phyloP scores from a whole-genome alignment of 2,888 invertebrate species.

The Nomada hirtipes region DNA sequence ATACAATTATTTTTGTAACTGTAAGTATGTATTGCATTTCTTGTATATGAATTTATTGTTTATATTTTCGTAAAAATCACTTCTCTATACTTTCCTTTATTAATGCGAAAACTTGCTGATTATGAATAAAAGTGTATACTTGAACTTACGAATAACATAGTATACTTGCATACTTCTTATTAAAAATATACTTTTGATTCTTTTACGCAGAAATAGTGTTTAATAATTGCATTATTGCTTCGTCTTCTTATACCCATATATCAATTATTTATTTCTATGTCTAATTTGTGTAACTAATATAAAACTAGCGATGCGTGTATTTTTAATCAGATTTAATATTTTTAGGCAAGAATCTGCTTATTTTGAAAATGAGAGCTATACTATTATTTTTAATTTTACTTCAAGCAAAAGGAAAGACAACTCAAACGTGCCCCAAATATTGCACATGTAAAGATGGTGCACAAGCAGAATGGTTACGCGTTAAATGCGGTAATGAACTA shows the following conservation, averaged over 20 bases:
- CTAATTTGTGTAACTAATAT: neutral
- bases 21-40: slow-evolving; percentile 51
- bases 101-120: neutral
- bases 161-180: neutral
- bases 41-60: slow-evolving; percentile 14
- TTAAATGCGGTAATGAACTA: slow-evolving; percentile 88
- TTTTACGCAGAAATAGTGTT: neutral
- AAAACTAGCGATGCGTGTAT: neutral
- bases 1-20: slow-evolving; percentile 34
- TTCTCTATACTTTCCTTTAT: neutral
- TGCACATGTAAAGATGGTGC: slow-evolving; percentile 86
- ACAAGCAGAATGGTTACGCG: slow-evolving; percentile 86
- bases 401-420: slow-evolving; percentile 67
- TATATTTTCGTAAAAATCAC: neutral
- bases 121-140: slow-evolving; percentile 9
- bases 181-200: neutral
- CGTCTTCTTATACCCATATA: neutral
- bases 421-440: slow-evolving; percentile 85
- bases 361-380: slow-evolving; percentile 66
- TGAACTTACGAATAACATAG: no score
- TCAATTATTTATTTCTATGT: neutral
- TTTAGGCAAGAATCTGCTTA: slow-evolving; percentile 49
- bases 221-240: slow-evolving; percentile 13
- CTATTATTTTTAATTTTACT: slow-evolving; percentile 74
- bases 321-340: slow-evolving; percentile 11